These are phyloP conservation scores for Kryptopterus vitreolus DNA, from an alignment of 2,797 vertebrate species.

Conservation along the genomic window DNA sequence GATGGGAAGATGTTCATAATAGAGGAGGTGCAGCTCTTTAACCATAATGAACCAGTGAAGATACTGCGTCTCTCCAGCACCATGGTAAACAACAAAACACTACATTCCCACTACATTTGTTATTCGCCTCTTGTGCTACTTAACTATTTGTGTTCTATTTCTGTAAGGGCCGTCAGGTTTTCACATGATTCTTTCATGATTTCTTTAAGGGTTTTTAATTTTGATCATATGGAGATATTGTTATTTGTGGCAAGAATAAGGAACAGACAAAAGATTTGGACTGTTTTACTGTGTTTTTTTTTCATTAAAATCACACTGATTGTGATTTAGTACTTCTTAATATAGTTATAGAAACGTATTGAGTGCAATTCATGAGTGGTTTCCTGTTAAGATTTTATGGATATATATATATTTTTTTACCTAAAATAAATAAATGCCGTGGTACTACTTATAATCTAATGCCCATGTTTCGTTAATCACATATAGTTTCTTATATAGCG, in stretches of 20 bases:
- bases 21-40: conserved; percentile 79
- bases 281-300: too few relatives aligned
- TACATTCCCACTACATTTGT: background rate
- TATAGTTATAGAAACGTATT: too few relatives aligned
- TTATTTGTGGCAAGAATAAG: too few relatives aligned
- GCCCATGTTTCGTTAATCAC: background rate
- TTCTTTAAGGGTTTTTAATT: too few relatives aligned
- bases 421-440: too few relatives aligned
- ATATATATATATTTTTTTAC: too few relatives aligned
- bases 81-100: conserved; percentile 61
- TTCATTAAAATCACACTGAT: too few relatives aligned
- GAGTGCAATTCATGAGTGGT: background rate
- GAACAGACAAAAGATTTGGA: too few relatives aligned
- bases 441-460: background rate
- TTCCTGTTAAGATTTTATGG: background rate
- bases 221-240: too few relatives aligned
- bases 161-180: too few relatives aligned
- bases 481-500: background rate
- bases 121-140: background rate
- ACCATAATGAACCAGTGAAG: conserved; percentile 65
- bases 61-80: conserved; percentile 69
- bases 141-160: too few relatives aligned
- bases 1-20: conserved; percentile 75
- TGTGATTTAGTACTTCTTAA: too few relatives aligned
- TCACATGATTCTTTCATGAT: background rate